These are phyloP conservation scores for Macrophya annulata DNA, from an alignment of 2,888 invertebrate genomes.

Conservation along the genomic window DNA sequence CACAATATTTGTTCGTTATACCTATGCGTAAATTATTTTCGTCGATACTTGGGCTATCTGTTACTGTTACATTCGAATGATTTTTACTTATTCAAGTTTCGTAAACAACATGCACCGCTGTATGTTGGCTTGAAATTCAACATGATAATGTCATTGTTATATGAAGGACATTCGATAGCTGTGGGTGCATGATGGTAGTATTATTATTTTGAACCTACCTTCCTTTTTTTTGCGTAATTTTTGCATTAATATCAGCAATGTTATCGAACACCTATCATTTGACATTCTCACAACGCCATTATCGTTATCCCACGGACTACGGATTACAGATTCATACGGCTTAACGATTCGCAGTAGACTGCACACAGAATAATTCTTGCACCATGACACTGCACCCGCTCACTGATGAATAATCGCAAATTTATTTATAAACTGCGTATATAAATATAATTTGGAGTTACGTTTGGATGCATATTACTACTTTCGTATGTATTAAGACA, in stretches of 20 bases:
- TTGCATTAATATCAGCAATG: constrained; percentile 23
- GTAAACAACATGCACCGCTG: neutral
- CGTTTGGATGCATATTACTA: neutral
- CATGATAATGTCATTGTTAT: neutral
- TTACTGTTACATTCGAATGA: neutral
- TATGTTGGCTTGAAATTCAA: neutral
- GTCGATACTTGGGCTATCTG: neutral
- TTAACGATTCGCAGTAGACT: neutral
- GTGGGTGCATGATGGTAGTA: neutral
- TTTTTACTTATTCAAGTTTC: neutral
- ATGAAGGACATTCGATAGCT: neutral
- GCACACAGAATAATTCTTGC: neutral
- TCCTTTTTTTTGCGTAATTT: constrained; percentile 1
- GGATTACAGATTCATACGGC: neutral
- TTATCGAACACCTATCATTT: neutral
- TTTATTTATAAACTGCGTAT: neutral
- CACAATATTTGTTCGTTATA: neutral
- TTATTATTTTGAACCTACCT: constrained; percentile 22
- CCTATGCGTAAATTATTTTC: too few species aligned
- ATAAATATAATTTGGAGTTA: neutral
- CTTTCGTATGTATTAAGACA: neutral
- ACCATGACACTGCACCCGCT: neutral
- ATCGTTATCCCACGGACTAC: neutral
- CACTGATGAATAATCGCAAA: neutral
- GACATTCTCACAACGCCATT: constrained; percentile 36